phyloP scores from a whole-genome alignment of 2,888 invertebrate genomes.

The Halictus ligatus region DNA sequence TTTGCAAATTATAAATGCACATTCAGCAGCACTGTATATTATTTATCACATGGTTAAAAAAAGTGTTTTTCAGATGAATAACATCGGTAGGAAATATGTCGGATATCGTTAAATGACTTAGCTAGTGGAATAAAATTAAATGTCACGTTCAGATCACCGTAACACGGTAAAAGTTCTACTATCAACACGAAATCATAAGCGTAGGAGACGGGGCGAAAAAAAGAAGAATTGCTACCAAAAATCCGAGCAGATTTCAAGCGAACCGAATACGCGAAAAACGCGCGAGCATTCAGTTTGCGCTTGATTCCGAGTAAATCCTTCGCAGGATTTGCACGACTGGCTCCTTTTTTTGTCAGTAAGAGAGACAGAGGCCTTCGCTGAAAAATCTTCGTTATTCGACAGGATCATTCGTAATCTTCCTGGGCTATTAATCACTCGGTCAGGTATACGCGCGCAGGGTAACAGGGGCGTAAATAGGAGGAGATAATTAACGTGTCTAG shows the following conservation, averaged over 20 bases:
- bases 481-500: conserved; percentile 59
- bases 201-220: not conserved
- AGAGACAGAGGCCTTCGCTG: not conserved
- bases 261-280: not conserved
- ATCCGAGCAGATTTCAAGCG: not conserved
- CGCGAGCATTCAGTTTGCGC: not conserved
- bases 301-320: conserved; percentile 12
- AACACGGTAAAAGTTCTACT: not conserved
- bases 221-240: not conserved
- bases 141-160: too few relatives aligned
- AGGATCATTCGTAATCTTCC: conserved; percentile 25
- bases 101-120: not conserved
- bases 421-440: conserved; percentile 45
- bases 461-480: conserved; percentile 26
- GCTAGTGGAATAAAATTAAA: too few relatives aligned
- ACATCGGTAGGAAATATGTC: not conserved
- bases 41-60: too few relatives aligned
- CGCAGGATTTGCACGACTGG: not conserved
- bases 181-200: not conserved
- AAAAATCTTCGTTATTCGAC: conserved; percentile 23
- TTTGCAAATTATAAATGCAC: too few relatives aligned
- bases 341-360: not conserved
- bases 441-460: conserved; percentile 16
- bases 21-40: too few relatives aligned
- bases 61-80: not conserved